Conservation (phyloP, 37 sponge, comb jelly and placozoan genomes). For the Beroe ovata region DNA sequence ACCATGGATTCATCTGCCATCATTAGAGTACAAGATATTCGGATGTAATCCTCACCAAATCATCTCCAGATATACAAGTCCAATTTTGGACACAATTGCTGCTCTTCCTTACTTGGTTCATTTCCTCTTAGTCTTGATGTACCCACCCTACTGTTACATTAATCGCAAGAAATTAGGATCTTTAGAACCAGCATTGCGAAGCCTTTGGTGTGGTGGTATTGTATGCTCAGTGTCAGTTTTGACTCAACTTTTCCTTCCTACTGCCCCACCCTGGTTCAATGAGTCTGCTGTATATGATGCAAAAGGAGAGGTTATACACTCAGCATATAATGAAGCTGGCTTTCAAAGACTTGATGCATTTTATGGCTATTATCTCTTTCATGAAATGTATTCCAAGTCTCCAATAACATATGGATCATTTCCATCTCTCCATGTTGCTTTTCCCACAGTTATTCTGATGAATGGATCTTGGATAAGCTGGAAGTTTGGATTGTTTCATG, state of each 20-base stretch:
- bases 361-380: conserved; percentile 5
- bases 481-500: conserved; percentile 65
- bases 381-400: conserved; percentile 53
- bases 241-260: conserved; percentile 25
- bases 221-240: conserved; percentile 11
- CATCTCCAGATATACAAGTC: conserved; percentile 18
- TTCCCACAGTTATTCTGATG: conserved; percentile 51
- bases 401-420: conserved; percentile 39
- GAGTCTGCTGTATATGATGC: conserved; percentile 44
- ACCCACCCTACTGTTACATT: conserved; percentile 40
- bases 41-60: conserved; percentile 54
- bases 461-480: conserved; percentile 53
- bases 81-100: conserved; percentile 21
- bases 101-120: conserved; percentile 55
- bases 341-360: conserved; percentile 55
- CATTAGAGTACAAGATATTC: background rate
- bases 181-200: conserved; percentile 41
- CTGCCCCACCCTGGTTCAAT: conserved; percentile 65
- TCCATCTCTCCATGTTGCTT: conserved; percentile 59
- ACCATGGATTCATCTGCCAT: conserved; percentile 43
- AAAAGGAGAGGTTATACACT: background rate
- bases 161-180: conserved; percentile 31
- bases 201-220: conserved; percentile 55
- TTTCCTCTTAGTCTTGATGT: conserved; percentile 1
- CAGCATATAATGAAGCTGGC: conserved; percentile 46